Percentiles rank a stretch among this genome's conserved stretches.
These are phyloP conservation scores for Osmoderma eremita DNA, from an alignment of 2,888 invertebrate genomes.

Conservation along the genomic window DNA sequence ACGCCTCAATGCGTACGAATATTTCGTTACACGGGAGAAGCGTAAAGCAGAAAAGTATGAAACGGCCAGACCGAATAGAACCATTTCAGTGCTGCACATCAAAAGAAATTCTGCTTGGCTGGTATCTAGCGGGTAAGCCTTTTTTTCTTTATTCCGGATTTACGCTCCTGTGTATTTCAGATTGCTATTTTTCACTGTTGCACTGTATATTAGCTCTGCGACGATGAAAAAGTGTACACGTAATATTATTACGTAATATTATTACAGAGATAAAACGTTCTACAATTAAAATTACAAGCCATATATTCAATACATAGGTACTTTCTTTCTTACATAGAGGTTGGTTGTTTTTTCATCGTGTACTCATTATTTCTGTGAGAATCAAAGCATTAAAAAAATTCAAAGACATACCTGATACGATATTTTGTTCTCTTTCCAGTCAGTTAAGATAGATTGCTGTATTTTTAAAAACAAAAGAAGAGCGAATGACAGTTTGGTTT, in stretches of 20 bases:
- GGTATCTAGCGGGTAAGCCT: constrained; percentile 8
- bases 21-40: constrained; percentile 16
- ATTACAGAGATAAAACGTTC: too few relatives aligned
- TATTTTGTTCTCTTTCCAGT: too few relatives aligned
- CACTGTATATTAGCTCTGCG: not conserved
- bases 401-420: too few relatives aligned
- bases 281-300: too few relatives aligned
- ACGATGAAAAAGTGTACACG: not conserved
- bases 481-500: too few relatives aligned
- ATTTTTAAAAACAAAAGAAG: too few relatives aligned
- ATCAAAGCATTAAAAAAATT: too few relatives aligned
- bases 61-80: constrained; percentile 13
- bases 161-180: not conserved
- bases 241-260: not conserved
- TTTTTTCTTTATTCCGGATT: constrained; percentile 17
- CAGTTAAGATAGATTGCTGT: too few relatives aligned
- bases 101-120: constrained; percentile 28
- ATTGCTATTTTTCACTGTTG: constrained; percentile 3
- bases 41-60: constrained; percentile 16
- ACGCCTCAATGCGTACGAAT: constrained; percentile 24
- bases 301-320: too few relatives aligned
- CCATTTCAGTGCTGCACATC: constrained; percentile 20
- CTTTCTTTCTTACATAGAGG: too few relatives aligned
- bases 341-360: too few relatives aligned
- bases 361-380: too few relatives aligned